These are phyloP conservation scores for Nylanderia fulva DNA, from an alignment of 1,140 invertebrate genomes.

Conservation along the genomic window DNA sequence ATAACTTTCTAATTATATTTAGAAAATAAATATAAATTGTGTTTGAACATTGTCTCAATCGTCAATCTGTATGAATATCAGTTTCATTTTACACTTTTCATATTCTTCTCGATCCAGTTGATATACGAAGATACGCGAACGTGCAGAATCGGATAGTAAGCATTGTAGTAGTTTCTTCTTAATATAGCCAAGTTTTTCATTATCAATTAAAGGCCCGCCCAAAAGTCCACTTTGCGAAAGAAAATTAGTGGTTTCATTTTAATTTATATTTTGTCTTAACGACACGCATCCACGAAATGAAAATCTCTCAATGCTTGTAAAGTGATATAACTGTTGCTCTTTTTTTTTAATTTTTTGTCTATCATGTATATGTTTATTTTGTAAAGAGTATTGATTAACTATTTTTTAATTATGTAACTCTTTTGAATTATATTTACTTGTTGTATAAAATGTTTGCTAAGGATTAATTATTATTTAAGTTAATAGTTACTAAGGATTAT, in stretches of 20 bases:
- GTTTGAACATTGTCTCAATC: background rate
- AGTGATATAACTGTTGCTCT: conserved; percentile 14
- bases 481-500: background rate
- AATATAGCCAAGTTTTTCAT: conserved; percentile 80
- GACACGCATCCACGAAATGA: conserved; percentile 7
- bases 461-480: background rate
- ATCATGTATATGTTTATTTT: background rate
- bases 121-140: conserved; percentile 76
- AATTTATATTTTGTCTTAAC: background rate
- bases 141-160: conserved; percentile 80
- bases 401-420: background rate
- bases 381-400: background rate
- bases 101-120: conserved; percentile 65
- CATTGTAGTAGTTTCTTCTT: conserved; percentile 83
- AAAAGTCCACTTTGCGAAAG: conserved; percentile 85
- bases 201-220: conserved; percentile 85
- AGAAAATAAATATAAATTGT: background rate
- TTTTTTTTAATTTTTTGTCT: background rate
- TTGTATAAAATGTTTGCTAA: background rate
- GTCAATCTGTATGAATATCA: background rate
- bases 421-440: background rate
- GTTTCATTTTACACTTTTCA: conserved; percentile 8
- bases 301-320: conserved; percentile 17
- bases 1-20: background rate
- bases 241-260: conserved; percentile 29